These are phyloP conservation scores for Pteruthius melanotis DNA, from an alignment of 2,113 vertebrate species.

Conservation along the genomic window DNA sequence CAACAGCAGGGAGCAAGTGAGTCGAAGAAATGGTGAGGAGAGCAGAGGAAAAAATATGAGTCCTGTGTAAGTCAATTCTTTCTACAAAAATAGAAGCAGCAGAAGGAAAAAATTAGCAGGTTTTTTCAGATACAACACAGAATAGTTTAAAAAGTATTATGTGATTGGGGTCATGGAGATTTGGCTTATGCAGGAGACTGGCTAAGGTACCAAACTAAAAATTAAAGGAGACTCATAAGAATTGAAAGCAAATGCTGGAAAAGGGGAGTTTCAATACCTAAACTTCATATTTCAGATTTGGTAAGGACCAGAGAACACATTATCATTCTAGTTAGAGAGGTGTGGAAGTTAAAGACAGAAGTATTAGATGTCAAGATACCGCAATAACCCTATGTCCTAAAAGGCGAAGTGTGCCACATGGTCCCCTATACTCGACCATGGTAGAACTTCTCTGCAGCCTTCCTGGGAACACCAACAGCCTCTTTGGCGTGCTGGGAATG, in stretches of 20 bases:
- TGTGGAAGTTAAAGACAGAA: neutral
- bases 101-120: constrained; percentile 33
- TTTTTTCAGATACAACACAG: constrained; percentile 10
- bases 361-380: no score
- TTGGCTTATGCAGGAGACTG: neutral
- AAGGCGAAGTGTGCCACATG: neutral
- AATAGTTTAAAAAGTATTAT: neutral
- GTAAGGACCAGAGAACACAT: neutral
- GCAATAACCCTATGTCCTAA: neutral
- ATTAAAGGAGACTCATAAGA: neutral
- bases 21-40: neutral
- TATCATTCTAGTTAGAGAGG: neutral
- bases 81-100: constrained; percentile 18
- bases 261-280: neutral
- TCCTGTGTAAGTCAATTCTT: neutral
- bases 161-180: neutral
- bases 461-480: neutral
- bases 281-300: neutral
- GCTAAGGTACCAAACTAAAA: neutral
- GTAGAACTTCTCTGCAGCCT: neutral
- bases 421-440: rapidly evolving
- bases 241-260: neutral
- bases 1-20: neutral
- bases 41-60: neutral
- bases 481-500: rapidly evolving